Evolutionary conservation across 2,797 vertebrate genomes (phyloP), one percentile per base, ranked within the genome.

Genomic region (Enteromius anoplus): DNA sequence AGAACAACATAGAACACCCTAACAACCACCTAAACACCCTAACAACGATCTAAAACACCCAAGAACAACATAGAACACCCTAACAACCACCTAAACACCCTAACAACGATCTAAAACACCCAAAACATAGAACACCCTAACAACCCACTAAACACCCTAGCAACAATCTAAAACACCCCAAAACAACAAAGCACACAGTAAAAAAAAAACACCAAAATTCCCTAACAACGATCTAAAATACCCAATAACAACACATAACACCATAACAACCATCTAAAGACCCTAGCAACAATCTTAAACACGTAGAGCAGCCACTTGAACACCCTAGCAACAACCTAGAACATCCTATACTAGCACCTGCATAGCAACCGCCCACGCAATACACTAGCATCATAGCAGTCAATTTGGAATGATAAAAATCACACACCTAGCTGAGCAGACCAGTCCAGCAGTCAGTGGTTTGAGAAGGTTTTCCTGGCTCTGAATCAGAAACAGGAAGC

Each of bases 391-490:
- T 32, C 49, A 8, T 6, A 0, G 10, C 47, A 71, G 45, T 1
- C 19, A 7, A 26, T 34, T 73, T 34, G 19, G 69, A 73, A 19
- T 10, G 26, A 29, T 12, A n/a, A 55, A 55, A 3, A 3, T 5
- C 49, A 37, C 49, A 75, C 71, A 2, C 10, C 32, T 75, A 53
- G 71, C 34, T 32, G 2, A 75, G 37, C 1, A 55, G 55, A 37
- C 5, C 12, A 55, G 37, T 75, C 21, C 47, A 73, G 26, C 17
- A 51, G 17, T 51, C 21, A 29, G 71, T 14, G 71, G 19, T 68
- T 21, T 40, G 45, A 26, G 40, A 26, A 53, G 66, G 49, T 47
- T 83, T 75, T 47, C 26, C n/a, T 75, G 78, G 65, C 45, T 14
- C 21, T 26, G 47, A 77, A 65, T 64, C 40, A 78, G 51, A 40